Conservation (phyloP, 2,888 invertebrate species). For the Piscicola geometra region DNA sequence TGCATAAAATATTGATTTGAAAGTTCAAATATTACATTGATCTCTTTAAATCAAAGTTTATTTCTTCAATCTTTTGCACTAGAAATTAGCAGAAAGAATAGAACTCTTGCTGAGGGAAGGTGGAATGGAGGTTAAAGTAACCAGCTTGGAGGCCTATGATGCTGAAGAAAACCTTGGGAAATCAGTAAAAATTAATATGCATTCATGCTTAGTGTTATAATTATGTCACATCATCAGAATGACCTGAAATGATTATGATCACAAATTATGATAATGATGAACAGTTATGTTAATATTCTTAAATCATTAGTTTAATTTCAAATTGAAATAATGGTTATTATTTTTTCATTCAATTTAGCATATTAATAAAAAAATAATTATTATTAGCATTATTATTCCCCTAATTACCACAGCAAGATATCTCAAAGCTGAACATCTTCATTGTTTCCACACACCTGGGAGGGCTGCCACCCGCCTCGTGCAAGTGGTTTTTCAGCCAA, state of each 20-base stretch:
- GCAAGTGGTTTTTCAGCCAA: constrained; percentile 59
- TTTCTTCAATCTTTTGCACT: not conserved
- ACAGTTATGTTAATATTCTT: too few relatives aligned
- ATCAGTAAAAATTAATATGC: constrained; percentile 46
- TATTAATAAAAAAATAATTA: not conserved
- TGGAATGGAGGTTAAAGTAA: constrained; percentile 33
- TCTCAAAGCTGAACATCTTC: constrained; percentile 50
- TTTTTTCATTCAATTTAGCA: too few relatives aligned
- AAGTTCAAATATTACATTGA: too few relatives aligned
- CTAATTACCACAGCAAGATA: constrained; percentile 7
- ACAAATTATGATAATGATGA: too few relatives aligned
- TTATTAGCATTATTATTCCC: not conserved
- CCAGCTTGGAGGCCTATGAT: constrained; percentile 48
- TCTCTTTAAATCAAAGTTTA: not conserved
- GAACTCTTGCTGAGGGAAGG: not conserved
- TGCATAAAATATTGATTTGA: too few relatives aligned
- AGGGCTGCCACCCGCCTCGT: constrained; percentile 58
- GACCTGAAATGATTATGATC: too few relatives aligned
- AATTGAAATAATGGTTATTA: too few relatives aligned
- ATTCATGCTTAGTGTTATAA: constrained; percentile 1
- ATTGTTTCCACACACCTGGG: constrained; percentile 60
- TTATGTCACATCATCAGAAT: not conserved
- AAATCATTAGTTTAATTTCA: too few relatives aligned
- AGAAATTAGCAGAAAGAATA: constrained; percentile 47
- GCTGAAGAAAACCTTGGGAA: constrained; percentile 54